Base-by-base conservation (phyloP, 1,140 invertebrate species). In the Meteorus sp. region DNA sequence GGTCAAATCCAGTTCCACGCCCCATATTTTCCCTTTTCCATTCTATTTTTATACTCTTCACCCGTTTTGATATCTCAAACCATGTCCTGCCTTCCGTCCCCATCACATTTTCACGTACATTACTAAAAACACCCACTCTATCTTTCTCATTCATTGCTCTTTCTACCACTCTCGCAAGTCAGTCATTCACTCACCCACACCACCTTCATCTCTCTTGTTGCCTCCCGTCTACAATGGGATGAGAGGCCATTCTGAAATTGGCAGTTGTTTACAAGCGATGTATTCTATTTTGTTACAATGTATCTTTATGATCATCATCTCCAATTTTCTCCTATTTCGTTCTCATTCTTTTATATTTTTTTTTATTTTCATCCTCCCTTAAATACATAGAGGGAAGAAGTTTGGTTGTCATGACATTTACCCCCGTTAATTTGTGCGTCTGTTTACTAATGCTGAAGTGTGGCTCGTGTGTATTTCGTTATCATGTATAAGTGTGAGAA, bases 261-360 rank as follows among this genome's bases (percentile, higher is more conserved):
- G 67, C 69, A 72, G 71, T 73, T 71, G 67, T 71, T 73, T 61
- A 63, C 58, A 67, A 64, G 64, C 63, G 54, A 50, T 64, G 43
- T 54, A 54, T 58, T 29, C 41, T 56, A 27, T 51, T 58, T 58
- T 50, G 27, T 59, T 58, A 43, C 20, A 25, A n/a, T 58, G 22
- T 43, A n/a, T 31, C 27, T 15, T 39, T 51, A 37, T 9, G 37
- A 20, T 63, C 20, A 56, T 52, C 15, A 5, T n/a, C 8, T 23
- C 11, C 37, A 8, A 19, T 50, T 31, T 23, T n/a, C 15, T 27
- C 5, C 20, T 48, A 17, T 8, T 47, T 22, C 13, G 11, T 20
- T 7, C 13, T 51, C 22, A n/a, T n/a, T n/a, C n/a, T n/a, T n/a
- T n/a, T n/a, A n/a, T n/a, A n/a, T n/a, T n/a, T n/a, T n/a, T n/a